These are phyloP conservation scores for Misgurnus mizolepis DNA, from an alignment of 2,113 vertebrate genomes.

Conservation along the genomic window DNA sequence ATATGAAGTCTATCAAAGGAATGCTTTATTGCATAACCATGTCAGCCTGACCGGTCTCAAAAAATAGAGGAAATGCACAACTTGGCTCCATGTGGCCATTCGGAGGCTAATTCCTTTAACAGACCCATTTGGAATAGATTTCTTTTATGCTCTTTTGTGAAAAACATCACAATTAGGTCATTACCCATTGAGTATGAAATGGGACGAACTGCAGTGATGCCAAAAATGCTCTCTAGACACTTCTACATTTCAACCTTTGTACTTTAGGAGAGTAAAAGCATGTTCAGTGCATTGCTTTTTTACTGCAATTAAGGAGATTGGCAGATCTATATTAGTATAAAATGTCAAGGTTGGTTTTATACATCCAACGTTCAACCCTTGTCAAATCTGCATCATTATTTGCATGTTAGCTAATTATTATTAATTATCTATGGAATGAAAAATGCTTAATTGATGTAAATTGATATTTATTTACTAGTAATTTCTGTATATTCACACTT, in stretches of 20 bases:
- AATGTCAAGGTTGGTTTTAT: not conserved
- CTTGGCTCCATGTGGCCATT: conserved; percentile 13
- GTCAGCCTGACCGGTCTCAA: not conserved
- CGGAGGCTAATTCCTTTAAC: conserved; percentile 10
- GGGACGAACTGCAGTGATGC: not conserved
- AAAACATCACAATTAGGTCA: conserved; percentile 31
- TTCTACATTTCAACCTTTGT: conserved; percentile 21
- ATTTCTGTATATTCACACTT: no score
- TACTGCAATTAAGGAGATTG: conserved; percentile 8
- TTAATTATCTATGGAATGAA: no score
- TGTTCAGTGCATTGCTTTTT: conserved; percentile 25
- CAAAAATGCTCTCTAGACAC: conserved; percentile 34
- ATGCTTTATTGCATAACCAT: conserved; percentile 39
- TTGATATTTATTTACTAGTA: no score
- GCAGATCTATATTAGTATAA: not conserved
- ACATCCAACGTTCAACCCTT: not conserved
- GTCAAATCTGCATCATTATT: not conserved
- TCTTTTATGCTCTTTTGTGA: conserved; percentile 30
- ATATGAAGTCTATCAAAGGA: conserved; percentile 20
- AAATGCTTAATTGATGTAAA: no score
- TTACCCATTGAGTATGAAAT: conserved; percentile 24
- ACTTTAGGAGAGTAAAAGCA: conserved; percentile 17
- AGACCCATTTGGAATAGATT: conserved; percentile 12
- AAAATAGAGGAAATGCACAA: conserved; percentile 30
- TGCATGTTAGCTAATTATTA: no score